Percentiles rank a stretch among this genome's conserved stretches.
These are phyloP conservation scores for Heliocidaris tuberculata DNA, from an alignment of 35 echinoderm and acorn worm species.

Conservation along the genomic window DNA sequence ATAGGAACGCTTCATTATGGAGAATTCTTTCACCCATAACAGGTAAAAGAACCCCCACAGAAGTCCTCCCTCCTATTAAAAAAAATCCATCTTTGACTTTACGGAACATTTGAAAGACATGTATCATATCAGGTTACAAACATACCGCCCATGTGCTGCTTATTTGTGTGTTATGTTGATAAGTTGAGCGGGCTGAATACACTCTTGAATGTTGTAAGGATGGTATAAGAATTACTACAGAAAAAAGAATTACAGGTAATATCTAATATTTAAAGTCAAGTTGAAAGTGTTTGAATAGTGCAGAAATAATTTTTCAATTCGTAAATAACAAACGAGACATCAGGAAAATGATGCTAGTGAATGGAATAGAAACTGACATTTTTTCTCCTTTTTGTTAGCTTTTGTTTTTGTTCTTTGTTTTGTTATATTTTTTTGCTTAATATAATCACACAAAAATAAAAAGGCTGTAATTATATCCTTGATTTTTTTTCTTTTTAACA, in stretches of 20 bases:
- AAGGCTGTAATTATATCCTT: too few relatives aligned
- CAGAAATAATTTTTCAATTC: too few relatives aligned
- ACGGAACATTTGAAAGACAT: neutral
- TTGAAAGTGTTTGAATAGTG: too few relatives aligned
- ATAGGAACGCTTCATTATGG: neutral
- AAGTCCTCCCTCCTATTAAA: neutral
- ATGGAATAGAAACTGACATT: too few relatives aligned
- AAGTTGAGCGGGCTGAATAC: neutral
- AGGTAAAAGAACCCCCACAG: neutral
- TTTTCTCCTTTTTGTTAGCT: too few relatives aligned
- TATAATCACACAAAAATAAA: too few relatives aligned
- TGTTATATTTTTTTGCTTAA: too few relatives aligned
- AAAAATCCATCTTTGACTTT: neutral
- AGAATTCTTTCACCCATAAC: neutral
- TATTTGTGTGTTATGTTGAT: neutral
- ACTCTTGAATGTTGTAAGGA: neutral
- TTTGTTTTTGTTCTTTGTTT: too few relatives aligned
- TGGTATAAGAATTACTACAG: neutral
- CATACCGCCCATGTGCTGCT: neutral
- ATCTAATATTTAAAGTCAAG: too few relatives aligned
- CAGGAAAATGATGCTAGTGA: too few relatives aligned
- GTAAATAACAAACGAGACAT: too few relatives aligned
- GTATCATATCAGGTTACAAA: neutral
- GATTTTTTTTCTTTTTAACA: neutral
- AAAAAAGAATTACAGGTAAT: neutral